Base-by-base conservation (phyloP, 2,888 invertebrate genomes). In the Atrina japonica region DNA sequence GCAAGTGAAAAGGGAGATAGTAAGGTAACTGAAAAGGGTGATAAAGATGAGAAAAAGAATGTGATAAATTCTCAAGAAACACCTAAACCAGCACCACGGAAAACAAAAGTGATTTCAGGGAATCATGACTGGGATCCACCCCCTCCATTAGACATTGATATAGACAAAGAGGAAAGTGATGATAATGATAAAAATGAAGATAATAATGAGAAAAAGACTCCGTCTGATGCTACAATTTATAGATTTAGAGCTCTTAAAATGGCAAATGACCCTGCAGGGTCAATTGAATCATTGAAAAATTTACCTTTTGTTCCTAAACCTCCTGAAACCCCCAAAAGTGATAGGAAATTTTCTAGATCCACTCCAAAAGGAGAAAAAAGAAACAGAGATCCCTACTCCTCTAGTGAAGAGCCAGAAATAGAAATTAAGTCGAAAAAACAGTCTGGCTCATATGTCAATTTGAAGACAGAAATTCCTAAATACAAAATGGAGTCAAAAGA, bases 261-360 rank as follows among this genome's bases (percentile, higher is more conserved):
- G 81, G 78, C 77, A n/a, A 75, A 80, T 47, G 83, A 83, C 45
- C 70, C 80, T 35, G 67, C 75, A 21, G 75, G 77, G 29, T 81
- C 81, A 30, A 72, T 81, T 25, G 85, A 84, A 63, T 82, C 82
- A n/a, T 53, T 84, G 45, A 82, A 77, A 69, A 83, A 84, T 66
- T 80, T 78, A 49, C 78, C 78, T 3, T 86, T 86, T 81, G 56
- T 79, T 9, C 87, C 86, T 7, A 86, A 85, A 72, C 87, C 87
- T 1, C 87, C 87, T 21, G 67, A 78, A 6, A 85, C 81, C 6
- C 82, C 84, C 50, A 73, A 75, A 58, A 76, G 77, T 53, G 79
- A 73, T 11, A 70, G 76, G 21, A 74, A 73, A 66, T 60, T 55
- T 27, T 29, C 66, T 16, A 43, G 68, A 35, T 53, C 41, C 14